Evolutionary conservation across 2,888 invertebrate species (phyloP), one percentile per base, ranked within the genome.

Genomic region (Pristionchus arcanus): DNA sequence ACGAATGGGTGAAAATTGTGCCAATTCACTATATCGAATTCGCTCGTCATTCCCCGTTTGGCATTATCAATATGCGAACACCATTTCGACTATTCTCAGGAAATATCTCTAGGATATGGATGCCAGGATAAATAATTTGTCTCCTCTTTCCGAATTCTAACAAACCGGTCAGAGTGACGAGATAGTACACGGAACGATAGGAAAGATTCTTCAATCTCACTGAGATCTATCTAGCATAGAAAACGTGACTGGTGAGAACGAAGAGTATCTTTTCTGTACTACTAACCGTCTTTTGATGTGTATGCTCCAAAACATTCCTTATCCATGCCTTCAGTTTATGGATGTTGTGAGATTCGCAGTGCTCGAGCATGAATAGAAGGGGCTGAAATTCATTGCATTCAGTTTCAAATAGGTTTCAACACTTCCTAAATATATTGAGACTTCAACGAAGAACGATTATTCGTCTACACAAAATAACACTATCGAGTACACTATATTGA

Each of bases 261-360:
- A 55, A 21, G 1, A 1, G 16, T 21, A 21, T 11, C 42, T 55
- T 63, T n/a, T n/a, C n/a, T n/a, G 13, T 42, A 4, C 25, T 1
- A 25, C 90, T 84, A 53, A 92, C 92, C 31, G 90, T 90, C 86
- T 94, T 92, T 68, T 92, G 92, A 21, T 90, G 83, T 16, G 91
- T 91, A 42, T 92, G 91, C 55, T 94, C 94, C 71, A 94, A 89
- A 53, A 94, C 92, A 28, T 90, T 91, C 19, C 94, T 91, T 74
- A 94, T 94, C 95, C 94, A 95, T 42, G 91, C 91, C 63, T 92
- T 91, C 91, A 95, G 90, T 55, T 93, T 92, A 90, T 93, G 92
- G 88, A 95, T 94, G 91, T 95, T 95, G 90, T 94, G 94, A 63
- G 92, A 92, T 89, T 94, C 94, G 81, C 92, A 92, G 90, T 93